Evolutionary conservation across 1,140 invertebrate genomes (phyloP).

Genomic region (Eupristina koningsbergeri): DNA sequence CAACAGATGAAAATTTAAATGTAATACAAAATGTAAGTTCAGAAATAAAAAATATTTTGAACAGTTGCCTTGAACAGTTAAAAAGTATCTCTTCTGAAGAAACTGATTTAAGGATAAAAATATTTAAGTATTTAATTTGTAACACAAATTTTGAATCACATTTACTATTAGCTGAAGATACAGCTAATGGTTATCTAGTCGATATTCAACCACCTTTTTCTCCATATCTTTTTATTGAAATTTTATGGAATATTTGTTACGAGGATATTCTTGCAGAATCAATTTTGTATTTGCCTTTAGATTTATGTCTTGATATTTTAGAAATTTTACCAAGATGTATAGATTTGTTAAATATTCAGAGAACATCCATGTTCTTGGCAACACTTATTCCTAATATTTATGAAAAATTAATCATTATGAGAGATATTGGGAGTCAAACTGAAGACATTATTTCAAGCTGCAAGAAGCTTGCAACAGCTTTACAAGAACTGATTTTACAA

Average conservation of each 20-base stretch:
- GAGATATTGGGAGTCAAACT: constrained; percentile 53
- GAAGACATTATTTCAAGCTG: constrained; percentile 50
- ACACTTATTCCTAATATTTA: constrained; percentile 54
- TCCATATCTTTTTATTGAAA: constrained; percentile 64
- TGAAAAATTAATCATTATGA: constrained; percentile 57
- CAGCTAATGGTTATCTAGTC: constrained; percentile 59
- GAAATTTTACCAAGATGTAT: constrained; percentile 57
- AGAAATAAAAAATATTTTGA: constrained; percentile 53
- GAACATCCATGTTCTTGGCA: constrained; percentile 52
- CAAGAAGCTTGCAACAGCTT: constrained; percentile 52
- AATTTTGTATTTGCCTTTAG: constrained; percentile 62
- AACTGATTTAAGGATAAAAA: constrained; percentile 52
- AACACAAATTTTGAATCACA: constrained; percentile 67
- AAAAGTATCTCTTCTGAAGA: constrained; percentile 40
- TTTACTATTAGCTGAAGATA: constrained; percentile 60
- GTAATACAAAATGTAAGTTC: constrained; percentile 58
- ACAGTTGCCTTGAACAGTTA: constrained; percentile 42
- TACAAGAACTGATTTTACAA: constrained; percentile 59
- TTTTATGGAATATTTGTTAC: constrained; percentile 63
- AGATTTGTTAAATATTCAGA: constrained; percentile 57
- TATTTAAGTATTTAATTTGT: constrained; percentile 62
- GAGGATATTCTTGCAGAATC: constrained; percentile 63
- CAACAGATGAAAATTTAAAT: constrained; percentile 58
- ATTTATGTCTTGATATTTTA: constrained; percentile 64
- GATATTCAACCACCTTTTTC: constrained; percentile 67